Base-by-base conservation (phyloP, 2,113 vertebrate species). In the Columba janthina region DNA sequence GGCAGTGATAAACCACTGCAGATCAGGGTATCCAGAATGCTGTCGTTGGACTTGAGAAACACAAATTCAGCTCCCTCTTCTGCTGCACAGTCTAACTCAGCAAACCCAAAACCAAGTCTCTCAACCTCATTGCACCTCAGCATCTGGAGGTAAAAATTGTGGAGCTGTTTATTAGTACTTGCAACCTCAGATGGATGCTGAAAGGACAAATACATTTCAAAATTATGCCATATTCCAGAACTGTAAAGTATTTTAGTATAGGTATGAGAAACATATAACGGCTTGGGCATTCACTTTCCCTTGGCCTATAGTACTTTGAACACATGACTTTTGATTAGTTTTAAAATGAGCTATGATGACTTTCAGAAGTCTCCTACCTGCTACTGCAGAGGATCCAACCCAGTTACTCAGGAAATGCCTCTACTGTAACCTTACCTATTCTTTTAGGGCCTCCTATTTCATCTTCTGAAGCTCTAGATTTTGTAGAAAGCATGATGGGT, bases 1-100 rank as follows among this genome's bases (percentile, higher is more conserved):
- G 7, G 21, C 62, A 61, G 29, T 4, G 75, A 83, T 34, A 0
- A 0, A 38, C 4, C 31, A 40, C 6, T 50, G 25, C 65, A 71
- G 31, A 32, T 61, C n/a, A 54, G 58, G 21, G 12, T 9, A 32
- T 26, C 24, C 24, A 84, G 29, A 85, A 83, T 15, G 18, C 36
- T 70, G 2, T 6, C 40, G 73, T 11, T 62, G 28, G 36, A 25
- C 42, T 19, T 19, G 12, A 70, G 25, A 92, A 84, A 58, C 3
- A 3, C 40, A 80, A 76, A 82, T 50, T 82, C 62, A 62, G 19
- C 25, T 57, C 31, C 40, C 36, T 90, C 38, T 51, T 73, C 62
- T 93, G 42, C 74, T 32, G 58, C 32, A 40, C 50, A 62, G 36
- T 18, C n/a, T 58, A 48, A 75, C 17, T 60, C 25, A 42, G 29